Conservation (phyloP, 2,888 invertebrate genomes). For the Drosophila colorata region DNA sequence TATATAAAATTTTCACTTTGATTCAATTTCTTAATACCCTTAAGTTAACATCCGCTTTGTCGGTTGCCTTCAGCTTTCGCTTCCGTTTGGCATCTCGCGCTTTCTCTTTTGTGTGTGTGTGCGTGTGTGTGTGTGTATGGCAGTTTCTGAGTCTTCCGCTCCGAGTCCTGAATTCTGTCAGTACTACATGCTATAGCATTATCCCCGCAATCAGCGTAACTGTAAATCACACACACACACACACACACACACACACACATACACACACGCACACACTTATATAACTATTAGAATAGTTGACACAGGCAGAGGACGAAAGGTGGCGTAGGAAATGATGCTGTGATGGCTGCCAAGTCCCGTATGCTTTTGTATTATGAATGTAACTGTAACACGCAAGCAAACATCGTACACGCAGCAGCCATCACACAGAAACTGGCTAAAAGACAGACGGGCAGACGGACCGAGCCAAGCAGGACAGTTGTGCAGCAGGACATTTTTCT, state of each 20-base stretch:
- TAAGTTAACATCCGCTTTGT: constrained; percentile 76
- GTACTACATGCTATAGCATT: constrained; percentile 49
- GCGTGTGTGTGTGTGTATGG: constrained; percentile 11
- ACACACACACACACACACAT: constrained; percentile 59
- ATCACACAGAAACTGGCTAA: constrained; percentile 5
- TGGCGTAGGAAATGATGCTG: constrained; percentile 78
- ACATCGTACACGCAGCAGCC: constrained; percentile 71
- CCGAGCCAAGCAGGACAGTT: constrained; percentile 7
- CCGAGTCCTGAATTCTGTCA: constrained; percentile 21
- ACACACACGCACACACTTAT: constrained; percentile 29
- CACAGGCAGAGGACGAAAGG: constrained; percentile 55
- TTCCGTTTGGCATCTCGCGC: constrained; percentile 32
- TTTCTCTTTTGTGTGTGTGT: background rate
- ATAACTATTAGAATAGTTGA: constrained; percentile 71
- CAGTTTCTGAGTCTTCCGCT: constrained; percentile 48
- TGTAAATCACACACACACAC: constrained; percentile 71
- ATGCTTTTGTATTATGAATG: constrained; percentile 78
- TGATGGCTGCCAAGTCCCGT: constrained; percentile 62
- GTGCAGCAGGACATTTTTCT: constrained; percentile 55
- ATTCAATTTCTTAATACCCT: constrained; percentile 81
- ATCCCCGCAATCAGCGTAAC: constrained; percentile 77
- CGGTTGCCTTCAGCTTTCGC: constrained; percentile 45
- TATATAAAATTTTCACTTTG: constrained; percentile 69
- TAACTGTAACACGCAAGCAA: constrained; percentile 73
- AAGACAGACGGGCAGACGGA: background rate